Percentiles rank a stretch among this genome's conserved stretches.
phyloP scores from a whole-genome alignment of 2,113 vertebrate genomes.

The Fulmarus glacialis region DNA sequence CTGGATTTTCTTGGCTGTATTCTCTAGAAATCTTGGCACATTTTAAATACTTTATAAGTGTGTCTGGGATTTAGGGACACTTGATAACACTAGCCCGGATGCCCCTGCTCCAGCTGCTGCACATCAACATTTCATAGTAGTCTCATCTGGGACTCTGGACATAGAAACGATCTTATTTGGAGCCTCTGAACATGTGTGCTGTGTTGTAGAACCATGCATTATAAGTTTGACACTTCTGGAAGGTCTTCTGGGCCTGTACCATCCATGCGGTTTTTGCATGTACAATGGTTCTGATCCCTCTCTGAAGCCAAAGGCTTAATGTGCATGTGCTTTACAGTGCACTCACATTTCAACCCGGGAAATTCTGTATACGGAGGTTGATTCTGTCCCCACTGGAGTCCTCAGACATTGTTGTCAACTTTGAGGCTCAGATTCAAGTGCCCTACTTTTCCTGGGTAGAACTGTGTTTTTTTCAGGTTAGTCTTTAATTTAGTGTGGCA shows the following conservation, averaged over 20 bases:
- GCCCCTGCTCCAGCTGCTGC: not conserved
- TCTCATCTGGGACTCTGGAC: not conserved
- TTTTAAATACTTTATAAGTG: constrained; percentile 7
- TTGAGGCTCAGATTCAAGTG: not conserved
- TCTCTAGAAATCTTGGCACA: not conserved
- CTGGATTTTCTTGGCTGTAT: not conserved
- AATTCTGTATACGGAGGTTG: not conserved
- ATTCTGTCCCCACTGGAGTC: not conserved
- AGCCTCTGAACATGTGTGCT: not conserved
- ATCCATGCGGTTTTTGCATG: not conserved
- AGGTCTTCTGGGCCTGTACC: not conserved
- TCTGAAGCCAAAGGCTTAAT: not conserved
- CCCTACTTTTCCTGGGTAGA: not conserved
- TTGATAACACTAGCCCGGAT: not conserved
- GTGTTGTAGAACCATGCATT: not conserved
- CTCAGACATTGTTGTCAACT: not conserved
- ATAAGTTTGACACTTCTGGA: not conserved
- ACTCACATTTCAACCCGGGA: not conserved
- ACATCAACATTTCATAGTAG: not conserved
- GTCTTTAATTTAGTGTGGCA: not conserved
- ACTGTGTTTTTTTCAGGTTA: constrained; percentile 24
- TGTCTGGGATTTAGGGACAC: not conserved
- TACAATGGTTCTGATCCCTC: not conserved
- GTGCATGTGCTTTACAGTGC: not conserved
- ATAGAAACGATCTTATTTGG: not conserved